Evolutionary conservation across 2,797 vertebrate genomes (phyloP), one percentile per base, ranked within the genome.

Genomic region (Cryptoprocta ferox): DNA sequence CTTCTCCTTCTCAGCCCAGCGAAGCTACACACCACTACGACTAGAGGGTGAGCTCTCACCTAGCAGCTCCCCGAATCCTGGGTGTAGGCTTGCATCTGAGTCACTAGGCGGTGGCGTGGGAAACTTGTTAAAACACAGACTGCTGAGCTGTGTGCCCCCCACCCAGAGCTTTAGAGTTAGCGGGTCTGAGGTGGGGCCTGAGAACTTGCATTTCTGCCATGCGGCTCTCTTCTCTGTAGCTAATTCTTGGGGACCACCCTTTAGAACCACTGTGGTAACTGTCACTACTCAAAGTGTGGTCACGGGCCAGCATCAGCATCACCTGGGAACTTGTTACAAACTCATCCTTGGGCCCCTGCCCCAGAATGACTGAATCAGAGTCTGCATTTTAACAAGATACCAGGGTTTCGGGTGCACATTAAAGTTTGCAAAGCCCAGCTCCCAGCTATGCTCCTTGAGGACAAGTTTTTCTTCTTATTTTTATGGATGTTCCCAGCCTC

Each of bases 91-190:
- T 48, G 26, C 61, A 18, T 32, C 4, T 8, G 66, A 61, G 8
- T 28, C 5, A 1, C 63, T n/a, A 1, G n/a, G 14, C 8, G 1
- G 0, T 3, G 21, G 21, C 5, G 3, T 12, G 19, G 19, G 9
- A 28, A 15, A 53, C 50, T n/a, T 6, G 15, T 26, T 59, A 12
- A 53, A 45, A 59, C 32, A 18, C 45, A 59, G 75, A 3, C 11
- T 7, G 0, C 16, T 4, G 21, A 28, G n/a, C 4, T 5, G 3
- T 9, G 14, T 24, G 56, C 21, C 78, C 42, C 24, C 3, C 13
- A 3, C 10, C 12, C 37, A 32, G n/a, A 24, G 35, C 15, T 10
- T n/a, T 37, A 3, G 42, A 50, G 6, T 15, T 3, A 4, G 56
- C 2, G 2, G 21, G 30, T 45, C 39, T 21, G 30, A 21, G 28